These are phyloP conservation scores for Mycalesis mineus DNA, from an alignment of 2,888 invertebrate genomes.

Conservation along the genomic window DNA sequence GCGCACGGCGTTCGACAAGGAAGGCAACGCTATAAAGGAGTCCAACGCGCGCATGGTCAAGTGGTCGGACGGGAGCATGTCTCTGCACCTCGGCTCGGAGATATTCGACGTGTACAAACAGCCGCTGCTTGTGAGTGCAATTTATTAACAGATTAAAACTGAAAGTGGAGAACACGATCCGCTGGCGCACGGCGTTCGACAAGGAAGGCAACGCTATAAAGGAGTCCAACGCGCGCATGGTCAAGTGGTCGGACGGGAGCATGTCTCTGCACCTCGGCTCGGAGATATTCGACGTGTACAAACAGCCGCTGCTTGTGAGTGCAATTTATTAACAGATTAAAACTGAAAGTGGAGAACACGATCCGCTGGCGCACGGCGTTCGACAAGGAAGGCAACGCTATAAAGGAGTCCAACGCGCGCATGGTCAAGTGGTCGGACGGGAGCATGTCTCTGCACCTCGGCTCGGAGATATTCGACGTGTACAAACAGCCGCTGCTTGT, in stretches of 20 bases:
- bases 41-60: conserved; percentile 96
- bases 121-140: conserved; percentile 84
- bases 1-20: conserved; percentile 89
- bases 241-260: conserved; percentile 98
- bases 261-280: conserved; percentile 97
- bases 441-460: conserved; percentile 96
- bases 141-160: conserved; percentile 83
- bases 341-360: conserved; percentile 97
- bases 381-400: conserved; percentile 87
- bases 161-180: conserved; percentile 98
- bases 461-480: conserved; percentile 98
- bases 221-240: conserved; percentile 96
- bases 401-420: conserved; percentile 95
- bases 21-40: conserved; percentile 89
- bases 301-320: conserved; percentile 88
- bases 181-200: conserved; percentile 93
- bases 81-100: conserved; percentile 96
- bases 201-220: conserved; percentile 88
- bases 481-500: conserved; percentile 94
- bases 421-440: conserved; percentile 99
- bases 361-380: conserved; percentile 94
- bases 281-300: conserved; percentile 98
- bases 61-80: conserved; percentile 99
- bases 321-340: conserved; percentile 79
- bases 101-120: conserved; percentile 98